Base-by-base conservation (phyloP, 2,888 invertebrate genomes). In the Meloe dianella region DNA sequence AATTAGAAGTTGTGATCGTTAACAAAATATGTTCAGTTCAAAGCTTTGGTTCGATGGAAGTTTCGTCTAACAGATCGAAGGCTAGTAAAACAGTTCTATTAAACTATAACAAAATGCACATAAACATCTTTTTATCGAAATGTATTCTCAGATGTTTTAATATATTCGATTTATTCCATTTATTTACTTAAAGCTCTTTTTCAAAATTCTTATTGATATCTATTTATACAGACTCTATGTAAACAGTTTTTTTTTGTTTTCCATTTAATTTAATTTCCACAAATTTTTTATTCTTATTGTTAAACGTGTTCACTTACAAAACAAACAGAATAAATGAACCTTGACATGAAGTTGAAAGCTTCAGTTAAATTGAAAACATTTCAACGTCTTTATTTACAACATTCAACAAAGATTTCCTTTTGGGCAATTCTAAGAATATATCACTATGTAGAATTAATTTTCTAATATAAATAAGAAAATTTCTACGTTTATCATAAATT, bases 291-390 rank as follows among this genome's bases (percentile, higher is more conserved):
- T 47, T 20, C 9, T 47, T 20, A 20, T 10, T 24, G 5, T 24
- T 24, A 10, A 54, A 24, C 14, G 24, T 54, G 24, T 24, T 54
- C 24, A 24, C 54, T 24, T 12, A 14, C 24, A 54, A 24, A 24
- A 24, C 24, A 54, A 54, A 54, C 24, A 54, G 12, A 22, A 1
- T 24, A 22, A 54, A 54, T 54, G 54, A 24, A 24, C 12, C 54
- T 22, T 54, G 14, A 54, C 22, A 20, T 24, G 54, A 24, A 22
- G 3, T 12, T 8, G 22, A 22, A 51, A 22, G 51, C 17, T 51
- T 8, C 51, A 51, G 22, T 54, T 54, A 9, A 54, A 54, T 54
- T 54, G 54, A 24, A 54, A 54, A 24, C 24, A 14, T 20, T 54
- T 14, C 14, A 54, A 14, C 6, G 14, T 54, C 22, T 24, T 20